Percentiles rank a stretch among this genome's conserved stretches.
Evolutionary conservation across 2,797 vertebrate species (phyloP).

Genomic region (Acomys russatus): DNA sequence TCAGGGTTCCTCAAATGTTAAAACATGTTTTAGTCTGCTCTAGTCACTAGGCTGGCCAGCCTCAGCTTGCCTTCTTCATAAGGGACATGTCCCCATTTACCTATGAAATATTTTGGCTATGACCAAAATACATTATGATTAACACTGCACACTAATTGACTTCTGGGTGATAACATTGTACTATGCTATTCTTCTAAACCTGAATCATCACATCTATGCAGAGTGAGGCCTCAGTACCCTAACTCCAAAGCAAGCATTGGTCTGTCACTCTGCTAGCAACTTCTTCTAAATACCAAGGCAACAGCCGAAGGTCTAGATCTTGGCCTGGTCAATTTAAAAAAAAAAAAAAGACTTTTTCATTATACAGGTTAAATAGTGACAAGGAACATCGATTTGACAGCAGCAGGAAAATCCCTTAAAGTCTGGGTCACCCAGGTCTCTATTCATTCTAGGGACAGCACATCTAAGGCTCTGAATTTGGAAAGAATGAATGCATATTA

Average conservation of each 20-base stretch:
- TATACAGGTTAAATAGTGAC: too few species aligned
- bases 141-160: neutral
- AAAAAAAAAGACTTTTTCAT: too few species aligned
- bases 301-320: neutral
- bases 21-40: neutral
- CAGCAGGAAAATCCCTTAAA: neutral
- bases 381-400: too few species aligned
- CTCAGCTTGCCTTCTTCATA: neutral
- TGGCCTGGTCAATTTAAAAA: neutral
- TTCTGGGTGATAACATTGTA: neutral
- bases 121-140: neutral
- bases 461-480: neutral
- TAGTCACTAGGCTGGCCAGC: neutral
- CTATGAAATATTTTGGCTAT: neutral
- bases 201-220: neutral
- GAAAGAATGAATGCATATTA: neutral
- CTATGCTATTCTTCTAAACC: neutral
- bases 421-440: neutral
- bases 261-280: too few species aligned
- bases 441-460: neutral
- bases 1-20: neutral
- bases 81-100: neutral
- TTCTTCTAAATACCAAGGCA: neutral
- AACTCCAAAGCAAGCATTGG: neutral
- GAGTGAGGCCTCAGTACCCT: neutral